phyloP scores from a whole-genome alignment of 30 jellyfish, hydroid and myxozoan genomes.

The Haliclystus octoradiatus region DNA sequence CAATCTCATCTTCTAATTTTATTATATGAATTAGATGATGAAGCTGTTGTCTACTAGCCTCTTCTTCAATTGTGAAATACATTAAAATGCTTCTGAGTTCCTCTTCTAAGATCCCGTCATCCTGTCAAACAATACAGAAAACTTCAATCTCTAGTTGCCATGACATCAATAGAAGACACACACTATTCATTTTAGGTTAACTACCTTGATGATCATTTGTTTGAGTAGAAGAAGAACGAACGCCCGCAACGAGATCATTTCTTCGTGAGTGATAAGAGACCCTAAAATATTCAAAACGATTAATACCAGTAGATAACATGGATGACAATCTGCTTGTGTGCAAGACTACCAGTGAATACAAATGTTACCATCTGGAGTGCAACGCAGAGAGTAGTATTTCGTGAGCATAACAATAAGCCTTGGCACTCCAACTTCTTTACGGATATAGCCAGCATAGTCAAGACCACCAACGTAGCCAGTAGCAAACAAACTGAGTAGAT shows the following conservation, averaged over 20 bases:
- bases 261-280: constrained; percentile 54
- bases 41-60: constrained; percentile 32
- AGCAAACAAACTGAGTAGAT: constrained; percentile 83
- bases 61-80: constrained; percentile 82
- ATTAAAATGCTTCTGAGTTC: constrained; percentile 83
- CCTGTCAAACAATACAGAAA: too few species aligned
- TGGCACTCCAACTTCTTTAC: constrained; percentile 89
- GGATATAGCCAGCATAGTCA: constrained; percentile 88
- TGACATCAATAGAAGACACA: too few species aligned
- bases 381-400: constrained; percentile 58
- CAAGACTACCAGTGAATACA: constrained; percentile 24
- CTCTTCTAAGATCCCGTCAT: constrained; percentile 63
- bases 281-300: constrained; percentile 5
- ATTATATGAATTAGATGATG: too few species aligned
- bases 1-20: not conserved
- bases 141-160: too few species aligned
- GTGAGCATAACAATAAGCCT: constrained; percentile 71
- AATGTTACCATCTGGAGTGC: not conserved
- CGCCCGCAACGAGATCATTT: constrained; percentile 83
- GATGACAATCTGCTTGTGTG: constrained; percentile 31
- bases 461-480: constrained; percentile 95
- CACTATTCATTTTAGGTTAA: too few species aligned
- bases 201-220: constrained; percentile 84
- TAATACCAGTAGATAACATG: too few species aligned
- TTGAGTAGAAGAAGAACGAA: constrained; percentile 69